Base-by-base conservation (phyloP, 2,113 vertebrate species). In the Crotalus horridus region DNA sequence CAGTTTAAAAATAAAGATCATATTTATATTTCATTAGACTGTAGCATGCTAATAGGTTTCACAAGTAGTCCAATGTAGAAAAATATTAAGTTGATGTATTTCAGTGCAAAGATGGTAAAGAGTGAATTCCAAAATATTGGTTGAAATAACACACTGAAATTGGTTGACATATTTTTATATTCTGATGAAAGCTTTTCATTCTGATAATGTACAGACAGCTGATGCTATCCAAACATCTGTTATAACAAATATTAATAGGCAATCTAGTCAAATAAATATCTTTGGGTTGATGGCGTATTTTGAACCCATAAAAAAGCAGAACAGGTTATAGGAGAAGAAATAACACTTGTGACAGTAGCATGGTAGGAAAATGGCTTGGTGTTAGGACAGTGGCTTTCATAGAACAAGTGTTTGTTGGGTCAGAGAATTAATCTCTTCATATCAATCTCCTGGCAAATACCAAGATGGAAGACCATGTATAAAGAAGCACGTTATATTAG, bases 181-280 rank as follows among this genome's bases (percentile, higher is more conserved):
- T 94, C 51, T 94, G 94, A 88, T 91, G 92, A 95, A 96, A 96
- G 93, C 92, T 96, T 96, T 95, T 61, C 74, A 95, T 95, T 95
- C 96, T 96, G 95, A 96, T 96, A 87, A 96, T 94, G 96, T 95
- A 93, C 95, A 96, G 95, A 95, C 90, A 95, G 85, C n/a, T 96
- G 91, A 93, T 88, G 88, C 95, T 94, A 94, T 94, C 95, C 91
- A 96, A 51, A n/a, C 29, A 91, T 56, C 23, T 9, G 43, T 51
- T 5, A 24, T 23, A 51, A 51, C 48, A n/a, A 43, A 91, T 90
- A 88, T 96, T 95, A 96, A 90, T 93, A 90, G 15, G 91, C 93
- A 87, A 54, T 48, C 93, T 94, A 24, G 58, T 92, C 56, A 91
- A 87, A 89, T 95, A 91, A 93, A 94, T 94, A 51, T 95, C 94